Evolutionary conservation across 2,113 vertebrate genomes (phyloP).

Genomic region (Rhinopomastus cyanomelas): DNA sequence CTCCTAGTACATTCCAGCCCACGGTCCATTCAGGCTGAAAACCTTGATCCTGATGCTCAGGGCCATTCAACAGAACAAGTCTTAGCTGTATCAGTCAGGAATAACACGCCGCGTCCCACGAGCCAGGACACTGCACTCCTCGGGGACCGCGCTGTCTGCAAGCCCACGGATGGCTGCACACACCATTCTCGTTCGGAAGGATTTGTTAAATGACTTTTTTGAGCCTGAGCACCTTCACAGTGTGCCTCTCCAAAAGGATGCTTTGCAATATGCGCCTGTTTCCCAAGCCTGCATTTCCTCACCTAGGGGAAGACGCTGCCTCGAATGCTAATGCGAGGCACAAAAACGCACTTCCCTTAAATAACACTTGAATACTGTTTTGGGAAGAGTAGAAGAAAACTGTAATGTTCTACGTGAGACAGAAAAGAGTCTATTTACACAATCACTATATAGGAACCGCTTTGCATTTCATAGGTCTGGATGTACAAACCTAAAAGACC

Average conservation of each 20-base stretch:
- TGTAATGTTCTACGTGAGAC: background rate
- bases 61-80: background rate
- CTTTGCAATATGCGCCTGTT: background rate
- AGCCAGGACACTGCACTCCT: background rate
- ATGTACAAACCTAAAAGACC: background rate
- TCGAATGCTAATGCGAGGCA: background rate
- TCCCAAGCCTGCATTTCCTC: background rate
- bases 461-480: background rate
- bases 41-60: background rate
- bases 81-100: background rate
- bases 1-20: background rate
- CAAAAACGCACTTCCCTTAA: background rate
- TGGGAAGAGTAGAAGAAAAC: background rate
- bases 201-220: background rate
- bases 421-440: background rate
- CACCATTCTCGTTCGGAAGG: background rate
- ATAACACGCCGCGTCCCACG: background rate
- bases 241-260: background rate
- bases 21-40: background rate
- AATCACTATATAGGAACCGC: background rate
- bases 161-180: background rate
- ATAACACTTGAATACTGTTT: background rate
- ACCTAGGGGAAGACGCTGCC: background rate
- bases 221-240: background rate
- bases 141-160: background rate